Evolutionary conservation across 2,888 invertebrate species (phyloP).

Genomic region (Phoronis australis): DNA sequence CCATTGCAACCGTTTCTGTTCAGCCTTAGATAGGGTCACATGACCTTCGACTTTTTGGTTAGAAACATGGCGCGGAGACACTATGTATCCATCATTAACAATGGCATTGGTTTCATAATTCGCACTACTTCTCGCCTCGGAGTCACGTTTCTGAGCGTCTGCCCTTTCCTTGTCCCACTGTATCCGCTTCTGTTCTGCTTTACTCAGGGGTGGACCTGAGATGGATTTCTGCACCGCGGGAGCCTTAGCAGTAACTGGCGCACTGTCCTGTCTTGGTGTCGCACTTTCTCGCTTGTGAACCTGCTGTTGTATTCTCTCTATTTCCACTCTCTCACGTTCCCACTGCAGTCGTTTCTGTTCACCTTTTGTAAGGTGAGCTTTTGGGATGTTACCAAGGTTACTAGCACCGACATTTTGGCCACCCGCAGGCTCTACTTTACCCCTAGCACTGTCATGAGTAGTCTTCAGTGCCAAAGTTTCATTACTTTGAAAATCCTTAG

Average conservation of each 20-base stretch:
- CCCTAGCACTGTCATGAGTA: too few relatives aligned
- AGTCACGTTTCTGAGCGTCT: neutral
- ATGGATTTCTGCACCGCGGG: neutral
- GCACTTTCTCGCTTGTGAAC: too few relatives aligned
- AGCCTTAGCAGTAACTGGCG: neutral
- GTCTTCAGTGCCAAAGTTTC: too few relatives aligned
- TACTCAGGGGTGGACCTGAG: conserved; percentile 8
- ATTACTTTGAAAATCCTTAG: too few relatives aligned
- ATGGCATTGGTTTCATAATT: too few relatives aligned
- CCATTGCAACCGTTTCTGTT: conserved; percentile 89
- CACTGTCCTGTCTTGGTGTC: neutral
- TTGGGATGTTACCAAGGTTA: too few relatives aligned
- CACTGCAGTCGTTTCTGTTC: conserved; percentile 88
- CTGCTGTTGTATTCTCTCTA: neutral
- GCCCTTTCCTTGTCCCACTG: conserved; percentile 83
- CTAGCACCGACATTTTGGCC: too few relatives aligned
- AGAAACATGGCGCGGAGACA: too few relatives aligned
- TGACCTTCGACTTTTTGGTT: too few relatives aligned
- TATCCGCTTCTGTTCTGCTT: conserved; percentile 77
- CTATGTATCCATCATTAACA: too few relatives aligned
- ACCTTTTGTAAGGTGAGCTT: conserved; percentile 51
- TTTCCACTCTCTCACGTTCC: conserved; percentile 70
- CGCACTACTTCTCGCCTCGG: too few relatives aligned
- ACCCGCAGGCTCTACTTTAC: too few relatives aligned
- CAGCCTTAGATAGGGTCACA: conserved; percentile 60